Evolutionary conservation across 2,113 vertebrate species (phyloP), one percentile per base, ranked within the genome.

Genomic region (Macquaria ambigua): DNA sequence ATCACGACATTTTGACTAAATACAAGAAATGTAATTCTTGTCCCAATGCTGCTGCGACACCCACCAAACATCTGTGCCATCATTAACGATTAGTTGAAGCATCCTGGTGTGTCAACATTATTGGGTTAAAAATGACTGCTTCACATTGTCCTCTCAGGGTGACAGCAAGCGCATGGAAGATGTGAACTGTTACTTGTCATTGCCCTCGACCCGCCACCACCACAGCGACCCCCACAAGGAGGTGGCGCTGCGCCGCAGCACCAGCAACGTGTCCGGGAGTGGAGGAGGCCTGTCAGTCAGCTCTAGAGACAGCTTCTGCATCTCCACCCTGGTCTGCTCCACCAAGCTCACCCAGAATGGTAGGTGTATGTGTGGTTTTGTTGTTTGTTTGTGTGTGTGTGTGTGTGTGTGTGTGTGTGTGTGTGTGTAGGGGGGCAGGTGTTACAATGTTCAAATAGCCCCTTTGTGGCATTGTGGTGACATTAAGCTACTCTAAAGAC

Each of bases 131-230:
- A 58, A 63, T 48, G 0, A 64, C 79, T 74, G 28, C 21, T 67
- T 43, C 6, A 14, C n/a, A 1, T 74, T 71, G 28, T 75, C 55
- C 20, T 67, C 5, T 21, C 89, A 99, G 98, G 98, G 98, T 25
- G 98, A 99, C 93, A 98, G 97, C 94, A 99, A 99, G 89, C 98
- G 98, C 87, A 98, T 99, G 98, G 98, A 99, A 88, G 98, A 99
- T 9, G 97, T 97, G 55, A 94, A 90, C 67, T 95, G 93, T 70
- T 99, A 99, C 90, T 87, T 99, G 93, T 91, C 94, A 0, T 90
- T 98, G 80, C 96, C 97, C 50, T 97, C 97, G 5, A 95, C 95
- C 0, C 98, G 98, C 43, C 89, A 95, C 52, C 94, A 96, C 15
- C 94, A 96, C 0, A 0, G 82, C 0, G 98, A 99, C 77, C 5